Percentiles rank a stretch among this genome's conserved stretches.
Conservation (phyloP, 2,888 invertebrate species). For the Myopa tessellatipennis region DNA sequence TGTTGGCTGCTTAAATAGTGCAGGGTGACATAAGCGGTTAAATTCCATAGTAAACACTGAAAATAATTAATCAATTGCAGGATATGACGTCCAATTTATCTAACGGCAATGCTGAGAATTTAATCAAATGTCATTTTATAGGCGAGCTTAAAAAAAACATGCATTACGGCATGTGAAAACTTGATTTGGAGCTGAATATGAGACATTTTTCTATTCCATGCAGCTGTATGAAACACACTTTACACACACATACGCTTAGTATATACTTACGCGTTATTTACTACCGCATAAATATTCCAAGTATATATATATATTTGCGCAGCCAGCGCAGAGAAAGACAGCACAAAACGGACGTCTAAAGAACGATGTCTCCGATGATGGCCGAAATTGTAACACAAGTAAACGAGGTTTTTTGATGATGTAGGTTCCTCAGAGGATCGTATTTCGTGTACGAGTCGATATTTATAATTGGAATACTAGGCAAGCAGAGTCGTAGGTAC, state of each 20-base stretch:
- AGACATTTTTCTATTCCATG: background rate
- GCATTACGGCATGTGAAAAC: slow-evolving; percentile 19
- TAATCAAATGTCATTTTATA: background rate
- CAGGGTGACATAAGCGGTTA: slow-evolving; percentile 21
- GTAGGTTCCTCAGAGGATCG: slow-evolving; percentile 9
- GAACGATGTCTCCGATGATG: background rate
- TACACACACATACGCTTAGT: slow-evolving; percentile 1
- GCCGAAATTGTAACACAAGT: background rate
- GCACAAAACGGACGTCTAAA: slow-evolving; percentile 15
- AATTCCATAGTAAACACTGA: slow-evolving; percentile 3
- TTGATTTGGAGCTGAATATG: slow-evolving; percentile 13
- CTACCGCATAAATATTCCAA: slow-evolving; percentile 29
- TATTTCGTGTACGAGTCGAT: background rate
- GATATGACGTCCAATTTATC: background rate
- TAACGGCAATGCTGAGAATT: slow-evolving; percentile 1
- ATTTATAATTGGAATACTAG: background rate
- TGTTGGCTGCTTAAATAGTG: slow-evolving; percentile 41
- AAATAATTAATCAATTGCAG: background rate
- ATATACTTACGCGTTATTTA: slow-evolving; percentile 29
- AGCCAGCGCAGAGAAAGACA: slow-evolving; percentile 12
- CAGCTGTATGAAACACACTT: background rate
- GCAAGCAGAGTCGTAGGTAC: background rate
- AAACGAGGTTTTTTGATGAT: background rate
- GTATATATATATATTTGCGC: background rate
- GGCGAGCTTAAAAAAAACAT: background rate